A percentile compares a stretch with the other conserved stretches of the same genome.
phyloP scores from a whole-genome alignment of 1,140 invertebrate species.

The Gonatopus flavifemur region DNA sequence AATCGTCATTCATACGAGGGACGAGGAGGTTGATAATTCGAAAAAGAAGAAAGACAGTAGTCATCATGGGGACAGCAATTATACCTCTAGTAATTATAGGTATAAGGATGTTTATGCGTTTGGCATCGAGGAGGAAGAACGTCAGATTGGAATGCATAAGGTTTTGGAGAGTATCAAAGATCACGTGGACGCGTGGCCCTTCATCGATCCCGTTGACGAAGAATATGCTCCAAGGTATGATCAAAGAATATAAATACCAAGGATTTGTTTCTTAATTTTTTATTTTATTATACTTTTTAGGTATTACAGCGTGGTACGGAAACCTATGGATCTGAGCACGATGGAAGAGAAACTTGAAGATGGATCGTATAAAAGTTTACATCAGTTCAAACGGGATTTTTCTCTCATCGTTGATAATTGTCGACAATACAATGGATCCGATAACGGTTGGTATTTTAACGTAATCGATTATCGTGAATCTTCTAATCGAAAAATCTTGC shows the following conservation, averaged over 20 bases:
- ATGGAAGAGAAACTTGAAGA: constrained; percentile 86
- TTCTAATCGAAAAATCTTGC: constrained; percentile 11
- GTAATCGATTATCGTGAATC: neutral
- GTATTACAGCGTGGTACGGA: constrained; percentile 56
- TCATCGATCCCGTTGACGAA: constrained; percentile 87
- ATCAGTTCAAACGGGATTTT: constrained; percentile 84
- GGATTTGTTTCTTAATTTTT: neutral
- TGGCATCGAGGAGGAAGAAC: constrained; percentile 70
- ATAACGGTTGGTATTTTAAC: constrained; percentile 74
- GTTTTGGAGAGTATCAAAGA: constrained; percentile 81
- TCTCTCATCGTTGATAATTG: constrained; percentile 90
- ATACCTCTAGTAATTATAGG: constrained; percentile 43
- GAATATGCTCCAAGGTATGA: constrained; percentile 86
- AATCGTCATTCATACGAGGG: constrained; percentile 70
- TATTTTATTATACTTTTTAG: constrained; percentile 37
- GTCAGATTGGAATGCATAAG: constrained; percentile 86
- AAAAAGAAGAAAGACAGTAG: constrained; percentile 42
- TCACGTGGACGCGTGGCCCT: constrained; percentile 90
- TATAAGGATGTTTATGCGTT: constrained; percentile 47
- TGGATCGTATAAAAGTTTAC: constrained; percentile 76
- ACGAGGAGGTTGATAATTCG: constrained; percentile 39
- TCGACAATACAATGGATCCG: constrained; percentile 85
- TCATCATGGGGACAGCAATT: constrained; percentile 38
- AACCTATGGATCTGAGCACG: constrained; percentile 83
- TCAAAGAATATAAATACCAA: neutral